A percentile compares a stretch with the other conserved stretches of the same genome.
Evolutionary conservation across 2,113 vertebrate species (phyloP).

Genomic region (Tamias sibiricus): DNA sequence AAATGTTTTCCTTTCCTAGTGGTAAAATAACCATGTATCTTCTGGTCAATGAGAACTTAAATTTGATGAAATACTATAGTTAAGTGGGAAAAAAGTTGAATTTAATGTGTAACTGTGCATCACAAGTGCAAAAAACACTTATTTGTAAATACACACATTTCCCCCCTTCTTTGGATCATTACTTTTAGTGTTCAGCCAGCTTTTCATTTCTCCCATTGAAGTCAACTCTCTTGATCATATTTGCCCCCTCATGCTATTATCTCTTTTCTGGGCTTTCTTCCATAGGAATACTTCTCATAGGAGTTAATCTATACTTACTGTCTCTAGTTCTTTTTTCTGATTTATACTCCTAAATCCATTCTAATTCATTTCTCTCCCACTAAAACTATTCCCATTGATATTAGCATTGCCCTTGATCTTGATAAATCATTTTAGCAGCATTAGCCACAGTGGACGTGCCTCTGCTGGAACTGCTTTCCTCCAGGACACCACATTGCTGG

Average conservation of each 20-base stretch:
- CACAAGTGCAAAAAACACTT: neutral
- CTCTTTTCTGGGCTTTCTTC: constrained; percentile 36
- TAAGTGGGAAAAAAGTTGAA: neutral
- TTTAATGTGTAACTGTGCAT: constrained; percentile 14
- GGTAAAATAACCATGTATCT: neutral
- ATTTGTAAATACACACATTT: neutral
- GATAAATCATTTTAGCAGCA: neutral
- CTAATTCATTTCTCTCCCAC: constrained; percentile 47
- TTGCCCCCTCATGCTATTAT: neutral
- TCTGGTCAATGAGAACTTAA: constrained; percentile 41
- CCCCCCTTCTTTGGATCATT: neutral
- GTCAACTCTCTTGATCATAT: neutral
- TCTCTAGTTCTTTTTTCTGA: neutral
- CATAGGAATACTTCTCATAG: neutral
- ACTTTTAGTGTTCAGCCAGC: neutral
- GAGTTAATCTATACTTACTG: constrained; percentile 38
- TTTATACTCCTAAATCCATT: constrained; percentile 47
- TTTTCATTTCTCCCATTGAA: constrained; percentile 20
- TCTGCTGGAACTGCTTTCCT: neutral
- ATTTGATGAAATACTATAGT: neutral
- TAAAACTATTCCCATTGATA: constrained; percentile 46
- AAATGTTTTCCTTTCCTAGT: neutral
- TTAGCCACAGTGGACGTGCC: neutral
- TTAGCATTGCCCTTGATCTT: constrained; percentile 38
- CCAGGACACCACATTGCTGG: neutral